Conservation (phyloP, 1,140 invertebrate genomes). For the Drosophila repleta region DNA sequence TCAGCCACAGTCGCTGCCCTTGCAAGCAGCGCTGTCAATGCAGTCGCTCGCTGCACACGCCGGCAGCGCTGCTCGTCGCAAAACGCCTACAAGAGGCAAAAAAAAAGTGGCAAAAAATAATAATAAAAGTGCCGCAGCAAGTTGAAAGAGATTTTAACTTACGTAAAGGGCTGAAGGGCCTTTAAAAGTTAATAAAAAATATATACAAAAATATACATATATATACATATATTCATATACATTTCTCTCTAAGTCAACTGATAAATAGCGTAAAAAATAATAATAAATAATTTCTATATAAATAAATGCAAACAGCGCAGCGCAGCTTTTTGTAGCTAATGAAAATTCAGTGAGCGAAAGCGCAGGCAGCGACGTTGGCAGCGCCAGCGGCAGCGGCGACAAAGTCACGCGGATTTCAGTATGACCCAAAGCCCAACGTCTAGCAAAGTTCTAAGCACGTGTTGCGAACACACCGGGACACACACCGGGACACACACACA, state of each 20-base stretch:
- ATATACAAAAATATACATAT: not conserved
- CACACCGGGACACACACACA: slow-evolving; percentile 48
- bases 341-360: slow-evolving; percentile 24
- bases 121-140: slow-evolving; percentile 18
- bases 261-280: slow-evolving; percentile 12
- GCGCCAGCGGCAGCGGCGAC: slow-evolving; percentile 36
- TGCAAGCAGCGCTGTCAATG: slow-evolving; percentile 25
- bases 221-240: not conserved
- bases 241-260: not conserved
- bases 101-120: not conserved
- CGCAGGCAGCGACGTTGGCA: slow-evolving; percentile 11
- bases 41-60: slow-evolving; percentile 34
- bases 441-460: slow-evolving; percentile 83
- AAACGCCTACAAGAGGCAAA: not conserved
- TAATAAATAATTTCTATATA: slow-evolving; percentile 9
- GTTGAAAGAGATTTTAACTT: slow-evolving; percentile 32
- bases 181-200: not conserved
- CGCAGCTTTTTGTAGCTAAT: slow-evolving; percentile 21
- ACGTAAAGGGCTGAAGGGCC: slow-evolving; percentile 51
- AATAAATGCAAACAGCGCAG: slow-evolving; percentile 7
- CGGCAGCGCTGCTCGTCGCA: slow-evolving; percentile 14
- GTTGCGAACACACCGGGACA: slow-evolving; percentile 69
- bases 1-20: slow-evolving; percentile 47
- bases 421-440: slow-evolving; percentile 83
- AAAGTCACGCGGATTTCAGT: slow-evolving; percentile 83